phyloP scores from a whole-genome alignment of 2,888 invertebrate genomes.

The Carterocephalus palaemon region DNA sequence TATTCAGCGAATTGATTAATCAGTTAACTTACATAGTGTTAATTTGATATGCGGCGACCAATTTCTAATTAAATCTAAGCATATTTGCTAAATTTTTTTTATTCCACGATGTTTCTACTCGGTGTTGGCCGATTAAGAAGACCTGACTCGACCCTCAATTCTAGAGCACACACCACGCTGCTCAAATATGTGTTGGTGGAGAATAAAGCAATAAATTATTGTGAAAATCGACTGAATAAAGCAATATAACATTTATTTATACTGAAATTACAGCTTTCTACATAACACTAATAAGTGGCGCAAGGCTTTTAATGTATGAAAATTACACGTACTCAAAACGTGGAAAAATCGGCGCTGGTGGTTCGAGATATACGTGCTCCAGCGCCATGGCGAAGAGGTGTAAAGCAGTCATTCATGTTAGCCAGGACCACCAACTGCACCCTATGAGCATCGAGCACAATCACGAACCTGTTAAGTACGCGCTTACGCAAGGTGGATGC shows the following conservation, averaged over 20 bases:
- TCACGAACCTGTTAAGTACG: constrained; percentile 27
- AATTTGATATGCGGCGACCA: no score
- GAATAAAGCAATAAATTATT: no score
- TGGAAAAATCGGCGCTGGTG: constrained; percentile 38
- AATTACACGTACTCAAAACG: constrained; percentile 45
- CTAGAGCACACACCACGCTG: no score
- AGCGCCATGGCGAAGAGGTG: constrained; percentile 38
- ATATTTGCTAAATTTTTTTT: no score
- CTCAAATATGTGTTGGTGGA: no score
- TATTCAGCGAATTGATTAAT: no score
- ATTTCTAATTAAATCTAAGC: no score
- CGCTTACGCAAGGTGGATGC: constrained; percentile 33
- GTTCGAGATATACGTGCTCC: constrained; percentile 49
- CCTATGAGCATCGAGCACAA: constrained; percentile 30
- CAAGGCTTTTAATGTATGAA: constrained; percentile 39
- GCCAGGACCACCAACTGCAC: constrained; percentile 31
- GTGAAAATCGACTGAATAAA: constrained; percentile 23
- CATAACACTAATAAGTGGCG: constrained; percentile 14
- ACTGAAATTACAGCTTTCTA: constrained; percentile 9
- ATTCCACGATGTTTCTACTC: no score
- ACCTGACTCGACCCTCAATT: no score
- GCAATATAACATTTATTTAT: constrained; percentile 17
- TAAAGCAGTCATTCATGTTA: constrained; percentile 44
- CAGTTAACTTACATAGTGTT: no score
- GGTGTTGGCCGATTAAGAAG: no score